Percentiles rank a stretch among this genome's conserved stretches.
Conservation (phyloP, 2,888 invertebrate species). For the Cerastis leucographa region DNA sequence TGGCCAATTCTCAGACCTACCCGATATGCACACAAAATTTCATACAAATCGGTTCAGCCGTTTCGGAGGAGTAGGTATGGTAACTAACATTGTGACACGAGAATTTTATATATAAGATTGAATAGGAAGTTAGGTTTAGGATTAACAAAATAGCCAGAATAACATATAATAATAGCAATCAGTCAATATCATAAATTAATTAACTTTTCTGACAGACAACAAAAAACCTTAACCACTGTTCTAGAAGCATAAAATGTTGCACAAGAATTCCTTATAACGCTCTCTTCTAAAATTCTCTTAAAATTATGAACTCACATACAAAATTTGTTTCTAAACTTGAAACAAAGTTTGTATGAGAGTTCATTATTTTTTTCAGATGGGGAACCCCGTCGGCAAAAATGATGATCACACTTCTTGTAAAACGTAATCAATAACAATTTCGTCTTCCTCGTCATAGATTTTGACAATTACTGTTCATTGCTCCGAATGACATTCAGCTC, state of each 20-base stretch:
- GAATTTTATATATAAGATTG: too few species aligned
- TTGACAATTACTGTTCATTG: slow-evolving; percentile 27
- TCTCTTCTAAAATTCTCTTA: too few species aligned
- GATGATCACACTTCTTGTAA: not conserved
- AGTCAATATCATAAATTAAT: not conserved
- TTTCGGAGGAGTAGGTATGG: too few species aligned
- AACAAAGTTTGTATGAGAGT: not conserved
- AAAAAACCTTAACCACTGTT: not conserved
- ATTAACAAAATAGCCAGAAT: not conserved
- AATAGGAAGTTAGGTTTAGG: too few species aligned
- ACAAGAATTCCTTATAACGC: not conserved
- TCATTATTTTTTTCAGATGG: not conserved
- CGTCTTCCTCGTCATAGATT: slow-evolving; percentile 14
- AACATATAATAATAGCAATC: not conserved
- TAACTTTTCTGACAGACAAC: not conserved
- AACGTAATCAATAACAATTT: not conserved
- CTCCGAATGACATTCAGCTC: slow-evolving; percentile 1
- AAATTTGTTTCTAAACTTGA: too few species aligned
- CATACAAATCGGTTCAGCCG: too few species aligned
- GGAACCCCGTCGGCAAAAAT: not conserved
- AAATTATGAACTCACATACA: too few species aligned
- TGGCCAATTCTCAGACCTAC: too few species aligned
- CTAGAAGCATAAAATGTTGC: too few species aligned
- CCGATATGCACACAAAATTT: too few species aligned
- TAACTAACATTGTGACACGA: too few species aligned